Evolutionary conservation across 2,113 vertebrate species (phyloP), one percentile per base, ranked within the genome.

Genomic region (Hymenochirus boettgeri): DNA sequence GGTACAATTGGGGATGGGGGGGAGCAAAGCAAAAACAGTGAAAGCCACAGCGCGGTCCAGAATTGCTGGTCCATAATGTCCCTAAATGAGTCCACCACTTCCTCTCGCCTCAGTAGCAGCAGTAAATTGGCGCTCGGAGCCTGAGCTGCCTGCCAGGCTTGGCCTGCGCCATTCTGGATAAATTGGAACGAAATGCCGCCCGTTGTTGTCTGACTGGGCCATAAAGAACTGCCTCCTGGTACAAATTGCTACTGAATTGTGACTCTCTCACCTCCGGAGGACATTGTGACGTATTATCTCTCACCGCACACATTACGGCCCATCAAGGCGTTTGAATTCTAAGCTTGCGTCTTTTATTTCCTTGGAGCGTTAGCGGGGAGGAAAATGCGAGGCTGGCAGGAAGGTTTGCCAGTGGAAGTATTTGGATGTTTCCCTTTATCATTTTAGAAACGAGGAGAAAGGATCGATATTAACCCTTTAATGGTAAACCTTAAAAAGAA

Each of bases 171-270:
- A 37, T 35, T 27, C 56, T 15, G 48, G 45, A 67, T 67, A 58
- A 67, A 67, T 67, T 59, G 56, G 24, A 67, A 45, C 56, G 59
- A 58, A 67, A 52, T 39, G 42, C 46, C 24, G 24, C 31, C 64
- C 56, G 56, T 24, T 45, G 39, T 47, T 53, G 64, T 59, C 56
- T 67, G 52, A 29, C 64, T 17, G 64, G 47, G 47, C 64, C 56
- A 29, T 67, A 67, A 67, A 67, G 64, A 42, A 67, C 31, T 9
- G n/a, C 31, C 56, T 59, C 56, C 46, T 56, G 2, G 64, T 59
- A 29, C 64, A 67, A 59, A 67, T 59, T 27, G 56, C 46, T 12
- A 13, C 26, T 67, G 64, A 67, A 51, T 67, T 67, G 64, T 59
- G 64, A 27, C 56, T 59, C 33, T 2, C 18, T 67, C 47, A 67